These are phyloP conservation scores for Plecotus auritus DNA, from an alignment of 2,113 vertebrate genomes.

Conservation along the genomic window DNA sequence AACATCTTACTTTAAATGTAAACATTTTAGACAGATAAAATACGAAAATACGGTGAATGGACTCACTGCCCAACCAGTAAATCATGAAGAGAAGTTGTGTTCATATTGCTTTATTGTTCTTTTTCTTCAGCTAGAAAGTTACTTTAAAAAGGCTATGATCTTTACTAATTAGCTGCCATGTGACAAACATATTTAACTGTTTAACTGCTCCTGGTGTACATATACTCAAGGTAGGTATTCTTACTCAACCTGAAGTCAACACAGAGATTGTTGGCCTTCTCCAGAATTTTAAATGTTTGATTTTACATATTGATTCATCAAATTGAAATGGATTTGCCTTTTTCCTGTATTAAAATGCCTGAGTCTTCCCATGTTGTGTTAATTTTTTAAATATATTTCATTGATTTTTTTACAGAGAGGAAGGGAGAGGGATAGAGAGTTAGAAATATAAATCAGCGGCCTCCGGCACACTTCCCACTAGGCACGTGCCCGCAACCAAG, in stretches of 20 bases:
- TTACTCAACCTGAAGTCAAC: constrained; percentile 28
- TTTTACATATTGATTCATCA: constrained; percentile 25
- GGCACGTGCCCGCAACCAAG: too few species aligned
- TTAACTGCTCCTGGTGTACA: background rate
- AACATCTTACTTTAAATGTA: constrained; percentile 43
- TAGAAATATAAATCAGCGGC: too few species aligned
- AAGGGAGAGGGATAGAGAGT: too few species aligned
- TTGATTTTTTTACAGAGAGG: too few species aligned
- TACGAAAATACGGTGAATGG: constrained; percentile 27
- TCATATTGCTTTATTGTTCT: constrained; percentile 36
- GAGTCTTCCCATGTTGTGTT: background rate
- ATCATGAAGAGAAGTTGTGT: constrained; percentile 52
- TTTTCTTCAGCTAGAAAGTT: constrained; percentile 57
- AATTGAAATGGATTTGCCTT: background rate
- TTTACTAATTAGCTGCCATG: constrained; percentile 61
- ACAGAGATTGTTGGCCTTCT: constrained; percentile 6
- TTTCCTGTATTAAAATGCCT: background rate
- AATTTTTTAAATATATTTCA: background rate
- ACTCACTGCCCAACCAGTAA: constrained; percentile 32
- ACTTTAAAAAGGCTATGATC: constrained; percentile 44
- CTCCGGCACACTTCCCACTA: too few species aligned
- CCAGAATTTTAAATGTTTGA: background rate
- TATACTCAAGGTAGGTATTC: constrained; percentile 11
- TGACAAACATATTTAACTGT: constrained; percentile 51
- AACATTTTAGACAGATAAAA: constrained; percentile 52